These are phyloP conservation scores for Sclerodermus sp. DNA, from an alignment of 2,888 invertebrate species.

Conservation along the genomic window DNA sequence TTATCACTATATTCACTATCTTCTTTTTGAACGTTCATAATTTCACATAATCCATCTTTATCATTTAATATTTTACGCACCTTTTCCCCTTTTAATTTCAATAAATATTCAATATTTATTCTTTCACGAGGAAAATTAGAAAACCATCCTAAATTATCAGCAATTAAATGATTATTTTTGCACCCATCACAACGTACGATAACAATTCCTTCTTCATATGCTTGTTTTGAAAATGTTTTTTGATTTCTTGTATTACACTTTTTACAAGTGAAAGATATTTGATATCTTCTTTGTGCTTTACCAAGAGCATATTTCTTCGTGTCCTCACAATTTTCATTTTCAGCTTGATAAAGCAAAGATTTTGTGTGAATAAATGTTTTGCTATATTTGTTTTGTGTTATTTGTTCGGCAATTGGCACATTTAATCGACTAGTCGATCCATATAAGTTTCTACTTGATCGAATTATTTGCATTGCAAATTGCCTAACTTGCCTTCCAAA, in stretches of 20 bases:
- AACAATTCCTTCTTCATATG: constrained; percentile 88
- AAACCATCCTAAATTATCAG: constrained; percentile 96
- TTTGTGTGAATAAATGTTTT: too few relatives aligned
- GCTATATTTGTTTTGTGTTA: too few relatives aligned
- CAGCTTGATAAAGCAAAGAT: too few relatives aligned
- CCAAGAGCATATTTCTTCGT: constrained; percentile 33
- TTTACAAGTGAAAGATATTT: constrained; percentile 85
- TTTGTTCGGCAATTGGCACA: too few relatives aligned
- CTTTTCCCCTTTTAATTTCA: constrained; percentile 84
- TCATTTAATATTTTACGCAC: constrained; percentile 63
- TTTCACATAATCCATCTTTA: constrained; percentile 60
- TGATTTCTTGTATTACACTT: constrained; percentile 77
- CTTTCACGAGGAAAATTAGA: constrained; percentile 70
- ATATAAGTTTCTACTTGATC: too few relatives aligned
- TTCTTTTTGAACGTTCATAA: constrained; percentile 23
- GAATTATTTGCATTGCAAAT: too few relatives aligned
- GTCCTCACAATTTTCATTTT: background rate
- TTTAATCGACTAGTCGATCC: too few relatives aligned
- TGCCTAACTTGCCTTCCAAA: too few relatives aligned
- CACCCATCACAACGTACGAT: constrained; percentile 89
- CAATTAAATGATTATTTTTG: constrained; percentile 88
- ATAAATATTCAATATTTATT: constrained; percentile 87
- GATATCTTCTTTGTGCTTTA: constrained; percentile 64
- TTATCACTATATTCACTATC: background rate
- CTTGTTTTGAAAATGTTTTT: constrained; percentile 80